Evolutionary conservation across 2,888 invertebrate species (phyloP).

Genomic region (Gisinianus flammeolus): DNA sequence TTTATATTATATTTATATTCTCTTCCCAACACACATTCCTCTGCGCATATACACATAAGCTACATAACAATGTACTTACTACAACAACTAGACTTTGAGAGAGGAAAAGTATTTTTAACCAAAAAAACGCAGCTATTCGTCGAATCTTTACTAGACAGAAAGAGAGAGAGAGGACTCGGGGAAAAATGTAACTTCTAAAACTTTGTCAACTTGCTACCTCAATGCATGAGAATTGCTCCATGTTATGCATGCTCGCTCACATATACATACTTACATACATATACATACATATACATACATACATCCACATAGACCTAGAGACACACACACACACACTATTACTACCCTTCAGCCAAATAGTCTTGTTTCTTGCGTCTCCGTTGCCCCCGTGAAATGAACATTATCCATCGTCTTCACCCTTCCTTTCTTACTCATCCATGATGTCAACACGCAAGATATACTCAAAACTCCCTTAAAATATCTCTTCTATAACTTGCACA

Average conservation of each 20-base stretch:
- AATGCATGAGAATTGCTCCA: no score
- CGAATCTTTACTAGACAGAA: no score
- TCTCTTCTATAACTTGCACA: neutral
- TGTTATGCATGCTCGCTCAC: neutral
- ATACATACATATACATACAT: neutral
- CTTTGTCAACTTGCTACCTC: no score
- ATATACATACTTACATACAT: neutral
- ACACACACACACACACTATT: neutral
- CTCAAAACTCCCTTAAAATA: slow-evolving; percentile 5
- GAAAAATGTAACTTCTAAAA: no score
- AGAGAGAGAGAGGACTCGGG: no score
- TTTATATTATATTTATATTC: no score
- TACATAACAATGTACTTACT: no score
- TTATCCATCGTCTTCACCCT: slow-evolving; percentile 2
- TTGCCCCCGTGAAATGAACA: slow-evolving; percentile 16
- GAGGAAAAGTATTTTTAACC: neutral
- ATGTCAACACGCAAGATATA: neutral
- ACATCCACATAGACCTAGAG: neutral
- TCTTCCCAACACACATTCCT: neutral
- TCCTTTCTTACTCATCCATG: neutral
- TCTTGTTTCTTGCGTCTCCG: slow-evolving; percentile 12
- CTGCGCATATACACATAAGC: neutral
- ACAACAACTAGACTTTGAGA: neutral
- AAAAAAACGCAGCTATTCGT: neutral
- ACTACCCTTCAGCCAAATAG: neutral